A percentile compares a stretch with the other conserved stretches of the same genome.
These are phyloP conservation scores for Gibbula magus DNA, from an alignment of 2,888 invertebrate species.

Conservation along the genomic window DNA sequence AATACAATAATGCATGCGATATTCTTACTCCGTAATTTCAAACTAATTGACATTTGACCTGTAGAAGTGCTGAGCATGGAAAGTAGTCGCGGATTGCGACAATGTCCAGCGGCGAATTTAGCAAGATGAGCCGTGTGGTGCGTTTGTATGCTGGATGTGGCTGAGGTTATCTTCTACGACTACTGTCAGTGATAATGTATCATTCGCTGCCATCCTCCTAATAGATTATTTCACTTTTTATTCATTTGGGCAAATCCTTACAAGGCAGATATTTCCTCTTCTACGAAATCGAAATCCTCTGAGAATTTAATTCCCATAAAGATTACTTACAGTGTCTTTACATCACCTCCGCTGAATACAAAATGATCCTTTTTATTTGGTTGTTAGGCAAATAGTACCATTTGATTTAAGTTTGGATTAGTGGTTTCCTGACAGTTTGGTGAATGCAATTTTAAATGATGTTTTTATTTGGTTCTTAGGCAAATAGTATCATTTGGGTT, in stretches of 20 bases:
- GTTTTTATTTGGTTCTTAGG: too few relatives aligned
- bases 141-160: too few relatives aligned
- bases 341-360: background rate
- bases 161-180: background rate
- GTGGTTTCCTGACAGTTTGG: too few relatives aligned
- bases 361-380: too few relatives aligned
- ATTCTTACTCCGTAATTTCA: background rate
- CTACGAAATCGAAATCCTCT: background rate
- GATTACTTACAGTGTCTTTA: background rate
- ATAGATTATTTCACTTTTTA: constrained; percentile 9
- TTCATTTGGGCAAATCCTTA: background rate
- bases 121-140: too few relatives aligned
- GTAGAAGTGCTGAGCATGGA: too few relatives aligned
- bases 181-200: background rate
- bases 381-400: too few relatives aligned
- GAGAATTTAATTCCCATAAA: background rate
- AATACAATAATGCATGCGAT: background rate
- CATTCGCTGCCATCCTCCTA: constrained; percentile 3
- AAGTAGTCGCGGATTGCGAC: too few relatives aligned
- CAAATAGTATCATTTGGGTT: too few relatives aligned
- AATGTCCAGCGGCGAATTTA: too few relatives aligned
- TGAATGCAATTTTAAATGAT: too few relatives aligned
- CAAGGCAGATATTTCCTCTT: background rate
- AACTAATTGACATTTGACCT: constrained; percentile 1
- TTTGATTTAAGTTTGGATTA: too few relatives aligned